A percentile compares a stretch with the other conserved stretches of the same genome.
phyloP scores from a whole-genome alignment of 2,888 invertebrate genomes.

The Panopea generosa region DNA sequence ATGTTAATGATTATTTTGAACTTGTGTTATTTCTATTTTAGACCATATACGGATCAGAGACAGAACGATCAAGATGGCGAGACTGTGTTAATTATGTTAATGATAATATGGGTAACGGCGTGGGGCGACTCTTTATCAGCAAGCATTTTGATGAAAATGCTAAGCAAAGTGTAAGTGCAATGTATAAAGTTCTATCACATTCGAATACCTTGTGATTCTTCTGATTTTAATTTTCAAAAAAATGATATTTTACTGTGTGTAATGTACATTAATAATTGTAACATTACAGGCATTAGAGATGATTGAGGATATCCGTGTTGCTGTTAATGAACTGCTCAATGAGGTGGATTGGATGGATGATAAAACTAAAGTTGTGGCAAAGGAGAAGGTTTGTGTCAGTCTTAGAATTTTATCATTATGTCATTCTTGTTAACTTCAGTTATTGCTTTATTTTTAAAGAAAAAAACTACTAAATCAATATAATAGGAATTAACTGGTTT shows the following conservation, averaged over 20 bases:
- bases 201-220: background rate
- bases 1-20: too few relatives aligned
- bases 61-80: constrained; percentile 94
- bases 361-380: constrained; percentile 72
- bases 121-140: constrained; percentile 95
- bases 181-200: too few relatives aligned
- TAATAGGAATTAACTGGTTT: background rate
- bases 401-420: too few relatives aligned
- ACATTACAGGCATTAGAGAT: constrained; percentile 71
- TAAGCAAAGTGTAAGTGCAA: constrained; percentile 88
- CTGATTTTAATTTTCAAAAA: too few relatives aligned
- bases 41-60: constrained; percentile 81
- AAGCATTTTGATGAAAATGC: constrained; percentile 96
- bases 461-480: too few relatives aligned
- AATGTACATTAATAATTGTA: too few relatives aligned
- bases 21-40: too few relatives aligned
- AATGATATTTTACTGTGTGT: too few relatives aligned
- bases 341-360: constrained; percentile 79
- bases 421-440: too few relatives aligned
- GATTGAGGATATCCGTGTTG: constrained; percentile 74
- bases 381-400: constrained; percentile 71
- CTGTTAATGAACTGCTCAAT: constrained; percentile 74
- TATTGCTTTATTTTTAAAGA: too few relatives aligned
- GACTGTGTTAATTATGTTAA: constrained; percentile 96
- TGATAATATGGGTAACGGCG: constrained; percentile 95